Percentiles rank a stretch among this genome's conserved stretches.
These are phyloP conservation scores for Drosophila mimetica DNA, from an alignment of 2,888 invertebrate species.

Conservation along the genomic window DNA sequence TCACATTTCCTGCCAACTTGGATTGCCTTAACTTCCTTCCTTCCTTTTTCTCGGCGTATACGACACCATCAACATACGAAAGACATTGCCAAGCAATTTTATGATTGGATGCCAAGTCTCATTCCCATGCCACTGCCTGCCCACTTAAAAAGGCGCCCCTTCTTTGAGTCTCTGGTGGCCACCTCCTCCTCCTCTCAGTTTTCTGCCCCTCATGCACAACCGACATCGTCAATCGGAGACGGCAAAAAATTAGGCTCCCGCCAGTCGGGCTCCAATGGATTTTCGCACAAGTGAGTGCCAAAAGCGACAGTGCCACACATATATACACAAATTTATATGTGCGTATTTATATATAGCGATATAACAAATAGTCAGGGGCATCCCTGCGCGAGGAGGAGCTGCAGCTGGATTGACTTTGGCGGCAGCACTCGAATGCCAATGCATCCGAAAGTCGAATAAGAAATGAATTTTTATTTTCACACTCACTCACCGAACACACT, in stretches of 20 bases:
- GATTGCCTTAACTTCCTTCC: slow-evolving; percentile 43
- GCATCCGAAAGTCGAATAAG: slow-evolving; percentile 67
- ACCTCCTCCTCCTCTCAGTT: not conserved
- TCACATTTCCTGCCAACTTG: slow-evolving; percentile 45
- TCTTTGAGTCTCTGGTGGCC: slow-evolving; percentile 10
- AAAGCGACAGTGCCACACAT: slow-evolving; percentile 63
- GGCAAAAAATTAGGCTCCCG: slow-evolving; percentile 85
- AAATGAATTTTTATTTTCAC: slow-evolving; percentile 34
- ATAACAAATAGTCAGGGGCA: slow-evolving; percentile 56
- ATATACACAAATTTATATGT: slow-evolving; percentile 28
- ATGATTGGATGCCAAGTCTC: slow-evolving; percentile 67
- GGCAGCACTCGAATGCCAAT: slow-evolving; percentile 62
- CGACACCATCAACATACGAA: slow-evolving; percentile 45
- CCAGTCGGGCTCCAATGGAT: slow-evolving; percentile 86
- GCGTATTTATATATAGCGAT: slow-evolving; percentile 23
- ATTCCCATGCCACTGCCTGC: slow-evolving; percentile 25
- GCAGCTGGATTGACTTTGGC: slow-evolving; percentile 53
- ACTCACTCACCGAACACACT: slow-evolving; percentile 42
- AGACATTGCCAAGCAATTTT: slow-evolving; percentile 67
- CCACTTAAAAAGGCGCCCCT: slow-evolving; percentile 44
- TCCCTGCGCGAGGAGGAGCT: slow-evolving; percentile 42
- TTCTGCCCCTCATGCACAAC: slow-evolving; percentile 11
- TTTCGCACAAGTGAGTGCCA: slow-evolving; percentile 79
- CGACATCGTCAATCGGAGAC: slow-evolving; percentile 40
- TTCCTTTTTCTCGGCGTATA: slow-evolving; percentile 20